Conservation (phyloP, 1,140 invertebrate species). For the Pseudomyrmex flavicornis region DNA sequence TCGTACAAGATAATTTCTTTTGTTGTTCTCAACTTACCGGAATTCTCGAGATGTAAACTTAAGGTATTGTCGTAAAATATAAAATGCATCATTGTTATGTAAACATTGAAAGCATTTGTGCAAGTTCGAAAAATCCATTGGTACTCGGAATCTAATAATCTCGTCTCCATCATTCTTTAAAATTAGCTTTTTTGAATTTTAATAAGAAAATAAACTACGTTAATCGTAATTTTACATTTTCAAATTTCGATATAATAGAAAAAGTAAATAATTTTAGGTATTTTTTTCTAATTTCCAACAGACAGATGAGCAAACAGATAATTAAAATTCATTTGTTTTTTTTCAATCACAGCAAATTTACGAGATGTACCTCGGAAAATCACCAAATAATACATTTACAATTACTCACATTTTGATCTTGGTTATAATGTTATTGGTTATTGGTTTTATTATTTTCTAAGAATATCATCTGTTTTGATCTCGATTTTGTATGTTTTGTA, state of each 20-base stretch:
- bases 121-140: constrained; percentile 78
- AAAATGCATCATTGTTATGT: constrained; percentile 78
- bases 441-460: not conserved
- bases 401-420: not conserved
- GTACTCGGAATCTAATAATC: constrained; percentile 76
- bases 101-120: constrained; percentile 77
- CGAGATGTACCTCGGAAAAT: not conserved
- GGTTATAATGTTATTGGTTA: not conserved
- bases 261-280: not conserved
- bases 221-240: not conserved
- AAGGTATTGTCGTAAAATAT: constrained; percentile 73
- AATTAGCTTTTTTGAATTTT: not conserved
- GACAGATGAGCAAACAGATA: not conserved
- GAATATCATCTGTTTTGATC: not conserved
- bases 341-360: not conserved
- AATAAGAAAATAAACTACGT: not conserved
- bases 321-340: not conserved
- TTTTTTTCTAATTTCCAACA: not conserved
- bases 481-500: not conserved
- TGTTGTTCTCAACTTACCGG: constrained; percentile 64
- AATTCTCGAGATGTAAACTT: constrained; percentile 64
- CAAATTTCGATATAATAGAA: no score
- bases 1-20: no score
- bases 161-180: constrained; percentile 47
- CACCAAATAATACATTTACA: not conserved